These are phyloP conservation scores for Meleagris gallopavo DNA, from an alignment of 2,113 vertebrate genomes.

Conservation along the genomic window DNA sequence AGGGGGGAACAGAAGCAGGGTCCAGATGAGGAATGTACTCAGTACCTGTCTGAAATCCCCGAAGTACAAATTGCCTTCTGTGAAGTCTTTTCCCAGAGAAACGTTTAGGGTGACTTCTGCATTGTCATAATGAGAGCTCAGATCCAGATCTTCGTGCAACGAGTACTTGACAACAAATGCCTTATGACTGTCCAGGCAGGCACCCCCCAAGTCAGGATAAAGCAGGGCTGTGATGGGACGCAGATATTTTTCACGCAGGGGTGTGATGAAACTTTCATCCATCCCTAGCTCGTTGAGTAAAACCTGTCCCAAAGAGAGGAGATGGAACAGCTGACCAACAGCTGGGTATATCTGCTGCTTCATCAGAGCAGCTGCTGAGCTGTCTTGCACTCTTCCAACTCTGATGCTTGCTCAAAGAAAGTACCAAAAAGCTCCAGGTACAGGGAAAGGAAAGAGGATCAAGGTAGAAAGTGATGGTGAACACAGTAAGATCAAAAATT, in stretches of 20 bases:
- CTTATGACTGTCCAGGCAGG: constrained; percentile 90
- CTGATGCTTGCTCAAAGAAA: not conserved
- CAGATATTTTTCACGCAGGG: constrained; percentile 89
- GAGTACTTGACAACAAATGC: constrained; percentile 94
- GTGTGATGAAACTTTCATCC: constrained; percentile 86
- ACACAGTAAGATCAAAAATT: not conserved
- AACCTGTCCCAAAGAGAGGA: constrained; percentile 63
- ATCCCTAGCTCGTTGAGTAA: constrained; percentile 91
- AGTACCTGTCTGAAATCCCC: constrained; percentile 90
- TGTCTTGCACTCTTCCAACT: not conserved
- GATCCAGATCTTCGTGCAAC: constrained; percentile 84
- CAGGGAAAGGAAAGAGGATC: not conserved
- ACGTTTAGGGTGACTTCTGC: constrained; percentile 94
- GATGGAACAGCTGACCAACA: not conserved
- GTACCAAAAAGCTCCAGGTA: not conserved
- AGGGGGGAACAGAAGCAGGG: rapidly evolving
- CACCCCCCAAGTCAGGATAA: constrained; percentile 88
- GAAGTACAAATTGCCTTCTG: constrained; percentile 91
- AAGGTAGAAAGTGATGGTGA: not conserved
- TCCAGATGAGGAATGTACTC: not conserved
- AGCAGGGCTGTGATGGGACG: constrained; percentile 84
- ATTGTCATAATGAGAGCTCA: constrained; percentile 94
- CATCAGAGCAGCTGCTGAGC: not conserved
- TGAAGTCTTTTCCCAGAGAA: constrained; percentile 90
- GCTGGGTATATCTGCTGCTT: not conserved